Evolutionary conservation across 1,140 invertebrate genomes (phyloP), one percentile per base, ranked within the genome.

Genomic region (Drosophila serrata): DNA sequence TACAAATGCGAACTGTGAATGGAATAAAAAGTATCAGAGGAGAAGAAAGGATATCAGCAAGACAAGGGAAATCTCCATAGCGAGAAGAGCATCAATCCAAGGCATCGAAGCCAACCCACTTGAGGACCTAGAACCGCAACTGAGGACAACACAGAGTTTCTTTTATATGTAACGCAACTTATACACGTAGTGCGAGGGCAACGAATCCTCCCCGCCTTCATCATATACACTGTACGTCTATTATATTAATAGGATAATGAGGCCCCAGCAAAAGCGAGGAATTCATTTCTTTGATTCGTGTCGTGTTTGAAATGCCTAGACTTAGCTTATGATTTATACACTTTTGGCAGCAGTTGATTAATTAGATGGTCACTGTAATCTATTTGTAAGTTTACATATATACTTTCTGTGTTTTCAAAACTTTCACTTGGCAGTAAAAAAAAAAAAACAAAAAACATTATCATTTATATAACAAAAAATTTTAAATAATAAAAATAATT

Each of bases 241-340:
- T 88, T 87, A 87, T 88, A 87, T 87, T 88, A 87, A 87, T 87
- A 87, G 84, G 84, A 65, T 87, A 82, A 73, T 60, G 17, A 22
- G 11, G 49, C 49, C 49, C 22, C 49, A 35, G 12, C 11, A 42
- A 59, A 31, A 45, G 68, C 42, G 31, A 39, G 13, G 7, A 31
- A 65, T 48, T 37, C 7, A 29, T 33, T 48, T 45, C n/a, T 33
- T 67, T 39, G 31, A 37, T 57, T 43, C 42, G 42, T 43, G 40
- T 73, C 40, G 55, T 63, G 43, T 57, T 68, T 42, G 48, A 42
- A 58, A 82, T 31, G 56, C 40, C 55, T 46, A 73, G 55, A 56
- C 42, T 53, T 56, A 76, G 46, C 49, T 76, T 76, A 75, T 58
- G 59, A 46, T 76, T 76, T 76, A 75, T 6, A 37, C 51, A 51